Base-by-base conservation (phyloP, 1,140 invertebrate species). In the Chironomus tepperi region DNA sequence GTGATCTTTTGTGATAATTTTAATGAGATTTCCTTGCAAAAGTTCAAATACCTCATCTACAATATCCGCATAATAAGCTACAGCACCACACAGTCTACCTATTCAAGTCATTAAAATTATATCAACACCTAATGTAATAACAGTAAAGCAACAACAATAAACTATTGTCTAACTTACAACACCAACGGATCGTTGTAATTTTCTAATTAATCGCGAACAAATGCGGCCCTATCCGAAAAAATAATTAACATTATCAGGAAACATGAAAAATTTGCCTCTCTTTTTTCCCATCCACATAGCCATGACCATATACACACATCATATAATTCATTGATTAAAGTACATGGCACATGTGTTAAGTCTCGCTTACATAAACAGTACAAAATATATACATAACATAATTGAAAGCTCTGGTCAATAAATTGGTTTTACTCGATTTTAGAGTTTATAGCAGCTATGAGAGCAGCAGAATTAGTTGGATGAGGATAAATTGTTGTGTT, bases 171-270 rank as follows among this genome's bases (percentile, higher is more conserved):
- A n/a, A 34, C 24, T 2, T 34, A 34, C 24, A 34, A 1, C 5
- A 34, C 24, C 24, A 34, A 1, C 8, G 2, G 7, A 57, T n/a
- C 7, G n/a, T 57, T 12, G 9, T n/a, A 57, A 57, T 12, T 2
- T n/a, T 57, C 1, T 12, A 70, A 18, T 70, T 70, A 70, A 18
- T 70, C n/a, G 65, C 16, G 16, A 57, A 15, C 65, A 16, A 70
- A 15, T 70, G 65, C 18, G 16, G 16, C 16, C 19, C 19, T 18
- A 70, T 2, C n/a, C 24, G 24, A 34, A 34, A 34, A n/a, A n/a
- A n/a, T n/a, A n/a, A 70, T 70, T 70, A 18, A 70, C 65, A 70
- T 19, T 70, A 70, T 70, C 65, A 70, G 65, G n/a, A 16, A 67
- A n/a, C 64, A 16, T 18, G 16, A 19, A 67, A 67, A 16, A 67